A percentile compares a stretch with the other conserved stretches of the same genome.
These are phyloP conservation scores for Drosophila multiciliata DNA, from an alignment of 2,888 invertebrate genomes.

Conservation along the genomic window DNA sequence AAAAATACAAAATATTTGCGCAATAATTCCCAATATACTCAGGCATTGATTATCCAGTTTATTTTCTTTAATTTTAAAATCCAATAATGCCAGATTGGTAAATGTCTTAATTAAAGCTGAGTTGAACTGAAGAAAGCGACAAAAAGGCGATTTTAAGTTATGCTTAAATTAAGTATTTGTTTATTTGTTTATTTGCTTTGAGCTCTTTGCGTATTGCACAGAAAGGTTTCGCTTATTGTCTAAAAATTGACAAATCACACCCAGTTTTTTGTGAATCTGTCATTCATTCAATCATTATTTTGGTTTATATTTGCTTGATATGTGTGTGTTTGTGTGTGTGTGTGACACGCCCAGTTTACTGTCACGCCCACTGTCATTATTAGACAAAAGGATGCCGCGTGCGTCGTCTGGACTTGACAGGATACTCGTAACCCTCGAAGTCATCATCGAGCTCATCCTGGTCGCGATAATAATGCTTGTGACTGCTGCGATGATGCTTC, in stretches of 20 bases:
- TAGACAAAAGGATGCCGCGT: constrained; percentile 83
- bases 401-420: constrained; percentile 83
- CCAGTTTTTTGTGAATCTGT: constrained; percentile 51
- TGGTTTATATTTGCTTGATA: constrained; percentile 68
- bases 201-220: constrained; percentile 65
- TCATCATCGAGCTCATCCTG: constrained; percentile 82
- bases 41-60: neutral
- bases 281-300: constrained; percentile 60
- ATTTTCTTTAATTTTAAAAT: neutral
- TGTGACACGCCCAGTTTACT: constrained; percentile 38
- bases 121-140: neutral
- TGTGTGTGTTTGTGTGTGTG: constrained; percentile 10
- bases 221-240: constrained; percentile 42
- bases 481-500: constrained; percentile 76
- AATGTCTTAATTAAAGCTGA: constrained; percentile 34
- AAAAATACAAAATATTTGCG: no score
- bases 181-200: constrained; percentile 48
- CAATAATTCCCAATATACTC: neutral
- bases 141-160: constrained; percentile 39
- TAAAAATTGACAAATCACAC: constrained; percentile 78
- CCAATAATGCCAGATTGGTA: neutral
- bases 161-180: constrained; percentile 59
- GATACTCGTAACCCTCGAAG: constrained; percentile 83
- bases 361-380: constrained; percentile 25
- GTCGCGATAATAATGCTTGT: constrained; percentile 69